Evolutionary conservation across 2,797 vertebrate genomes (phyloP).

Genomic region (Hydrocynus forskahlii): DNA sequence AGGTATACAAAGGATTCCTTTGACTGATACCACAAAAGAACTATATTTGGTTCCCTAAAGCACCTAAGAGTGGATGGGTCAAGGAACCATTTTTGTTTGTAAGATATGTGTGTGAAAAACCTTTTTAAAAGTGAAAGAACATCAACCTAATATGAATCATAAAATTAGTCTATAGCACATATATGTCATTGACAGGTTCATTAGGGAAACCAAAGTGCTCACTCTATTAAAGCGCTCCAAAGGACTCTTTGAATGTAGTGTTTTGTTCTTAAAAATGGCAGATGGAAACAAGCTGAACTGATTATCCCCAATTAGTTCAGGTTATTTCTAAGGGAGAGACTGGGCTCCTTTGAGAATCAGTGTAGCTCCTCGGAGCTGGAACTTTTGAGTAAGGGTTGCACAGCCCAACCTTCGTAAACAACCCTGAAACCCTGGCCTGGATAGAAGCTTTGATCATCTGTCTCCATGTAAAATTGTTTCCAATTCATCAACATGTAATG

Average conservation of each 20-base stretch:
- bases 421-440: conserved; percentile 59
- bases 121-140: background rate
- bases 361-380: conserved; percentile 52
- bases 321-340: conserved; percentile 52
- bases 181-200: background rate
- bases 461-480: conserved; percentile 58
- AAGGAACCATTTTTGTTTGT: background rate
- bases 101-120: background rate
- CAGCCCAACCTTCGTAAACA: conserved; percentile 62
- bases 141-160: background rate
- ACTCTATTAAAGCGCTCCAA: background rate
- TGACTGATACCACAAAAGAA: background rate
- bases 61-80: background rate
- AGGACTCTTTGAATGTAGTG: background rate
- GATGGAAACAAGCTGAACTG: conserved; percentile 32
- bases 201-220: background rate
- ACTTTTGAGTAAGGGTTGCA: conserved; percentile 47
- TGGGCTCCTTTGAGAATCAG: conserved; percentile 55
- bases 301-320: conserved; percentile 63
- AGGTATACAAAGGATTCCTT: background rate
- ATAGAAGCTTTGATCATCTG: conserved; percentile 69
- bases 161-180: background rate
- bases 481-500: conserved; percentile 64
- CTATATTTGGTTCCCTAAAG: background rate
- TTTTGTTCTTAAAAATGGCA: conserved; percentile 27